phyloP scores from a whole-genome alignment of 1,140 invertebrate genomes.

The Drosophila teissieri region DNA sequence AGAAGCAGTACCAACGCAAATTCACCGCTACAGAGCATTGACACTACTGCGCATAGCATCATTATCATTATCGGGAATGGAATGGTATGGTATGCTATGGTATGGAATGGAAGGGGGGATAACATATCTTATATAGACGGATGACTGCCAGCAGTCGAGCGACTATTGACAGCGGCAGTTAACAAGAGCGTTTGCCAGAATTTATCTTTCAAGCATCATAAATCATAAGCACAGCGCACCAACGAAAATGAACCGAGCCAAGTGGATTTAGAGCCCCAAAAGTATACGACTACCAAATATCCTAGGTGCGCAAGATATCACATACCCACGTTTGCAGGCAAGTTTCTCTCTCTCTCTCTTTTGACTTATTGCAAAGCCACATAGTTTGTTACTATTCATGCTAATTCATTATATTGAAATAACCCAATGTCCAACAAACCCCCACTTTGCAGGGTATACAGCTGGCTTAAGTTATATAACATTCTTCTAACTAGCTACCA shows the following conservation, averaged over 20 bases:
- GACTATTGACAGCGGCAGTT: slow-evolving; percentile 76
- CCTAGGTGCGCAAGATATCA: background rate
- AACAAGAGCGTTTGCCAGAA: slow-evolving; percentile 67
- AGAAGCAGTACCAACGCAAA: slow-evolving; percentile 44
- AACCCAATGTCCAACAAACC: too few relatives aligned
- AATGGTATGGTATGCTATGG: background rate
- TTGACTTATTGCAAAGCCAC: background rate
- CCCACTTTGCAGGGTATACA: background rate
- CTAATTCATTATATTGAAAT: background rate
- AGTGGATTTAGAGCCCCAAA: background rate
- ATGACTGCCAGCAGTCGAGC: slow-evolving; percentile 27
- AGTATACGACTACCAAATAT: background rate
- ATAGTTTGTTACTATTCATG: background rate
- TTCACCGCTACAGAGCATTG: slow-evolving; percentile 77
- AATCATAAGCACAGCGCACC: slow-evolving; percentile 51
- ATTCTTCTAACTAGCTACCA: slow-evolving; percentile 21
- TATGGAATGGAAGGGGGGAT: too few relatives aligned
- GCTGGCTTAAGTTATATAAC: slow-evolving; percentile 55
- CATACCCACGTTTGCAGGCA: too few relatives aligned
- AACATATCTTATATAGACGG: slow-evolving; percentile 20
- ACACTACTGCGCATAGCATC: slow-evolving; percentile 63
- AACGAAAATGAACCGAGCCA: slow-evolving; percentile 31
- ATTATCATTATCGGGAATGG: slow-evolving; percentile 29
- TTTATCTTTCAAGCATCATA: slow-evolving; percentile 83
- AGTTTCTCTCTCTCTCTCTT: too few relatives aligned